Base-by-base conservation (phyloP, 1,140 invertebrate species). In the Neocloeon triangulifer region DNA sequence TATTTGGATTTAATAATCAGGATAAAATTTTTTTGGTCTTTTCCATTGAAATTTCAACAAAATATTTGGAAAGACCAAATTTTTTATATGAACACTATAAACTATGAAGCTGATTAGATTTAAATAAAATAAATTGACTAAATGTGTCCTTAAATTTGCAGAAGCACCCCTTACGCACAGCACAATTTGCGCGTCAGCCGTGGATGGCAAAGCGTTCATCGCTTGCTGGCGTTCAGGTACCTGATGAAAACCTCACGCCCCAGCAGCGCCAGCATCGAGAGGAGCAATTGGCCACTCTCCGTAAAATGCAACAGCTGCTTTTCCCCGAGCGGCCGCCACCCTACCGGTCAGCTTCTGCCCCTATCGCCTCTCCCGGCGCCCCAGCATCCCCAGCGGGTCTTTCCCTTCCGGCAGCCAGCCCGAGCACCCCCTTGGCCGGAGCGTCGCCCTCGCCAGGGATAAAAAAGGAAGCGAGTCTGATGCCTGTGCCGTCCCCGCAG, bases 161-260 rank as follows among this genome's bases (percentile, higher is more conserved):
- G n/a, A n/a, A n/a, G n/a, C n/a, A n/a, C n/a, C n/a, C n/a, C n/a
- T n/a, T n/a, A n/a, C n/a, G n/a, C n/a, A n/a, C n/a, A n/a, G n/a
- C n/a, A n/a, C n/a, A n/a, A n/a, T n/a, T n/a, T 9, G n/a, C n/a
- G 22, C 22, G 22, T 9, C 8, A 23, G 22, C 22, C 8, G n/a
- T 23, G 27, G 13, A 8, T 6, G n/a, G 8, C 27, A 29, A 14
- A 9, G 27, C 27, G n/a, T n/a, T n/a, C n/a, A n/a, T n/a, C n/a
- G n/a, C n/a, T n/a, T n/a, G n/a, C 32, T 39, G 50, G 51, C 22
- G 77, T 84, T 8, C 85, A 88, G 65, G 75, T 89, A 43, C 86
- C 86, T 36, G 85, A 95, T 59, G 88, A 94, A 60, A 89, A 94
- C 55, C 60, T 95, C 39, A 97, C 89, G 32, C 86, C 88, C 16